phyloP scores from a whole-genome alignment of 2,888 invertebrate species.

The Catocala fraxini region DNA sequence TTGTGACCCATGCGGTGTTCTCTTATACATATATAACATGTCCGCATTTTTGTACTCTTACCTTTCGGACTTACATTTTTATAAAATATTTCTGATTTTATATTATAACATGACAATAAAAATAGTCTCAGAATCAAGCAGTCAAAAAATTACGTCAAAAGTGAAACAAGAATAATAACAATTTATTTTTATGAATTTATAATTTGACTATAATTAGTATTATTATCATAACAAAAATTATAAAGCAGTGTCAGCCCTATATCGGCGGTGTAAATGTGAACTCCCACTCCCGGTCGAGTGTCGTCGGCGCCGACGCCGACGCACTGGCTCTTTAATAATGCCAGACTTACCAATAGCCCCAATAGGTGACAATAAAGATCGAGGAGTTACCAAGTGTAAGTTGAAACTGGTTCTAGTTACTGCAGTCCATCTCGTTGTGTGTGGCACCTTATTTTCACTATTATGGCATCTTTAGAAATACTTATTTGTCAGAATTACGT shows the following conservation, averaged over 20 bases:
- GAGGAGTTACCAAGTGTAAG: constrained; percentile 36
- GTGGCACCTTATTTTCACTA: constrained; percentile 28
- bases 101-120: too few relatives aligned
- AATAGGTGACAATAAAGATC: constrained; percentile 51
- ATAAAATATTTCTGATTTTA: too few relatives aligned
- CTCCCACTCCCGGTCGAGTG: constrained; percentile 36
- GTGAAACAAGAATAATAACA: too few relatives aligned
- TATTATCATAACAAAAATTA: background rate
- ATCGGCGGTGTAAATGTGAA: constrained; percentile 37
- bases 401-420: constrained; percentile 27
- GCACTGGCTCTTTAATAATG: constrained; percentile 39
- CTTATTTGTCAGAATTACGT: constrained; percentile 12
- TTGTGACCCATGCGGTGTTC: constrained; percentile 43
- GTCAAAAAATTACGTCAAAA: too few relatives aligned
- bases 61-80: constrained; percentile 6
- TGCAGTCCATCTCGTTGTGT: constrained; percentile 17
- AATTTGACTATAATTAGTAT: too few relatives aligned
- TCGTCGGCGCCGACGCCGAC: constrained; percentile 35
- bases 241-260: constrained; percentile 43
- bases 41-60: constrained; percentile 27
- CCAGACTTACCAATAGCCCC: constrained; percentile 45
- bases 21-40: constrained; percentile 28
- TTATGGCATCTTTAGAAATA: constrained; percentile 4
- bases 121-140: too few relatives aligned
- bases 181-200: too few relatives aligned